Evolutionary conservation across 2,797 vertebrate genomes (phyloP).

Genomic region (Sebastes glaucus): DNA sequence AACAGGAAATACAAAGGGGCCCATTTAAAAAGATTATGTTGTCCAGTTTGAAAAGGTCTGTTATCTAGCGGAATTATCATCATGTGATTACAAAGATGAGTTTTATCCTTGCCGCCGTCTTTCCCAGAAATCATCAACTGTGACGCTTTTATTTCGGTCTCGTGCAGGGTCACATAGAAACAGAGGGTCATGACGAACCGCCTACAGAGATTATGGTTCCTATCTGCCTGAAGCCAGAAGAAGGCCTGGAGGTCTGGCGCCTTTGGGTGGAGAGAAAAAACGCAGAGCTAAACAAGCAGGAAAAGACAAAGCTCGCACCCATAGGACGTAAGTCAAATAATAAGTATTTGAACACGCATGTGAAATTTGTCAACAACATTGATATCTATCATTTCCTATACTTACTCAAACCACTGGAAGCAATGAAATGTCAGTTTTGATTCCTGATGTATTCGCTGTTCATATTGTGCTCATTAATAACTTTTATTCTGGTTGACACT

Average conservation of each 20-base stretch:
- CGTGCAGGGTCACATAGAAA: conserved; percentile 87
- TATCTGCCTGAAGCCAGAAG: conserved; percentile 94
- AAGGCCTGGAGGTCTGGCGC: conserved; percentile 97
- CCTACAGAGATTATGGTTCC: conserved; percentile 91
- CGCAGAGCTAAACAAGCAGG: conserved; percentile 92
- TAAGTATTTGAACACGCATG: not conserved
- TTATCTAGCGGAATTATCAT: not conserved
- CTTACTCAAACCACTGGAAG: not conserved
- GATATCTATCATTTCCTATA: not conserved
- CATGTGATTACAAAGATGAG: not conserved
- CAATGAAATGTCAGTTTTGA: not conserved
- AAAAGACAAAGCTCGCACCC: conserved; percentile 93
- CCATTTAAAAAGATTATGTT: not conserved
- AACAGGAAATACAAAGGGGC: not conserved
- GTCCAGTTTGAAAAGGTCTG: not conserved
- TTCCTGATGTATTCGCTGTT: not conserved
- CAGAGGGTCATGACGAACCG: conserved; percentile 88
- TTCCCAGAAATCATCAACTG: not conserved
- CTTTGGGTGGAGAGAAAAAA: conserved; percentile 98
- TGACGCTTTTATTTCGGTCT: not conserved
- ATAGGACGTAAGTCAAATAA: conserved; percentile 91
- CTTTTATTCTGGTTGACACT: not conserved
- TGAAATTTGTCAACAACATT: not conserved
- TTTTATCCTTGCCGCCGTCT: not conserved
- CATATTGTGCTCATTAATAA: not conserved